Percentiles rank a stretch among this genome's conserved stretches.
phyloP scores from a whole-genome alignment of 2,888 invertebrate genomes.

The Athrips mouffetella region DNA sequence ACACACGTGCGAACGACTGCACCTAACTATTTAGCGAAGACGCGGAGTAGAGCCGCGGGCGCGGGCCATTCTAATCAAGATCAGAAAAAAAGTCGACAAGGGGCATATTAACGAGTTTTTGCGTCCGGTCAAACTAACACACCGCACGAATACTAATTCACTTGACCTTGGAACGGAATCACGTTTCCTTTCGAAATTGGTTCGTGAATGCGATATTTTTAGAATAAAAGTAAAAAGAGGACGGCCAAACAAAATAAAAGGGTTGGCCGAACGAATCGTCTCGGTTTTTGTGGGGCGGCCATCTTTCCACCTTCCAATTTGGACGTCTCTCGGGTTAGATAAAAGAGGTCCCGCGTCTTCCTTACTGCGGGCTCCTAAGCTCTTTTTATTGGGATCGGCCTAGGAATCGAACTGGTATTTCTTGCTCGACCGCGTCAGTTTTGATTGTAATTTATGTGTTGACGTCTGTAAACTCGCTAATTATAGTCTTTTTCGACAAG shows the following conservation, averaged over 20 bases:
- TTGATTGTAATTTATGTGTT: slow-evolving; percentile 11
- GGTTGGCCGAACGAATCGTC: slow-evolving; percentile 63
- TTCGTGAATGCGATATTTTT: slow-evolving; percentile 76
- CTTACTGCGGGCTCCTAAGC: not conserved
- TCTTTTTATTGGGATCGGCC: not conserved
- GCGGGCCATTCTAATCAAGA: slow-evolving; percentile 57
- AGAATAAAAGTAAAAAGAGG: slow-evolving; percentile 74
- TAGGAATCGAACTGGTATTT: slow-evolving; percentile 1
- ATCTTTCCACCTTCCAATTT: slow-evolving; percentile 56
- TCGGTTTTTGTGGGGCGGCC: slow-evolving; percentile 60
- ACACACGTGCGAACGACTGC: not conserved
- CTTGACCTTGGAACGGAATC: slow-evolving; percentile 71
- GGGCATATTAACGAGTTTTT: slow-evolving; percentile 70
- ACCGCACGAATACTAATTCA: slow-evolving; percentile 72
- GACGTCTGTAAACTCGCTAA: slow-evolving; percentile 2
- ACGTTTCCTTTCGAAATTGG: slow-evolving; percentile 78
- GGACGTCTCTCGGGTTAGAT: slow-evolving; percentile 21
- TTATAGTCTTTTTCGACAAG: slow-evolving; percentile 1
- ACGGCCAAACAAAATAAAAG: slow-evolving; percentile 65
- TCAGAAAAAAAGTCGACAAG: slow-evolving; percentile 59
- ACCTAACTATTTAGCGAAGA: slow-evolving; percentile 25
- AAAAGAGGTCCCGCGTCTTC: slow-evolving; percentile 17
- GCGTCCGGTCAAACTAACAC: slow-evolving; percentile 71
- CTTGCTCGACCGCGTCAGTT: slow-evolving; percentile 3
- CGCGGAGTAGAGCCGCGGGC: not conserved